Base-by-base conservation (phyloP, 2,113 vertebrate species). In the Cavia porcellus region DNA sequence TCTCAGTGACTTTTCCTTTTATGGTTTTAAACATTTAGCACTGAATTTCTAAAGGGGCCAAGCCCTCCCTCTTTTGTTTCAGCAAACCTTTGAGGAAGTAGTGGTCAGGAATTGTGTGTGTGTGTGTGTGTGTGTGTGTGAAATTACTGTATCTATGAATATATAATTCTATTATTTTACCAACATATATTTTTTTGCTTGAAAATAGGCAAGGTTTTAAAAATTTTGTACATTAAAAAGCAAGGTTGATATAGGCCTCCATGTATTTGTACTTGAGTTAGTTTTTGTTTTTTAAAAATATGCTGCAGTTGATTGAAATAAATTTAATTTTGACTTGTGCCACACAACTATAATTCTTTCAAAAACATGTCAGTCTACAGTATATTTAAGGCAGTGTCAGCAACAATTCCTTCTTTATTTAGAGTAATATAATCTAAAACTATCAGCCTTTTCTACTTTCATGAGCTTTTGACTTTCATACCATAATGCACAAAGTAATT, bases 351-450 rank as follows among this genome's bases (percentile, higher is more conserved):
- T 97, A 97, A 98, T 98, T 98, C 92, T 57, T 97, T 98, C 94
- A 98, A 97, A 96, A 96, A 94, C 92, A 85, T 95, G 96, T 97
- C 97, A 98, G 22, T 97, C 64, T 93, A 87, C 87, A 25, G 77
- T 96, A 93, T 97, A 94, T 98, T 98, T 97, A 98, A 97, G 96
- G 77, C 97, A 77, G 93, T 97, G 97, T 98, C 96, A 98, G 98
- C 97, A 98, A 95, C 86, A 98, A 88, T 94, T 97, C 74, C 72
- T 96, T 94, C 72, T 97, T 97, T 98, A 96, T 97, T 97, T 98
- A 81, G 94, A 96, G 68, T 98, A 98, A 97, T 97, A 64, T 77
- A 97, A 98, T 98, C 88, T 96, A 86, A 97, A 97, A 91, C 94
- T 77, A 96, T 94, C 90, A 95, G 70, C 96, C 68, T 91, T 94